These are phyloP conservation scores for Drosophila mimica DNA, from an alignment of 2,888 invertebrate genomes.

Conservation along the genomic window DNA sequence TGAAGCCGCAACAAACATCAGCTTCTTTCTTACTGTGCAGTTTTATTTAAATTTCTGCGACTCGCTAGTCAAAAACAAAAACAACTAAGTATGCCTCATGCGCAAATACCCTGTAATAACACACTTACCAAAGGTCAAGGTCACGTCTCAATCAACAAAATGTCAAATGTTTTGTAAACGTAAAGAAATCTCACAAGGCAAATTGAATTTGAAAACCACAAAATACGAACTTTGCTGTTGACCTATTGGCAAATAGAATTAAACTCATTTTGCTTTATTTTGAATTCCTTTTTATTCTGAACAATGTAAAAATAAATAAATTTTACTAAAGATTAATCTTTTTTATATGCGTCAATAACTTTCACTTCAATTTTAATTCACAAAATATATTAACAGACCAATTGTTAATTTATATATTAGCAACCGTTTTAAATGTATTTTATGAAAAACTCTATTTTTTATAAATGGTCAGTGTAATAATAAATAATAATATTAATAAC, in stretches of 20 bases:
- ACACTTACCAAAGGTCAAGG: background rate
- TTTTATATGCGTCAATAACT: background rate
- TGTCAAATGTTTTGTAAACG: background rate
- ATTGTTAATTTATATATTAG: background rate
- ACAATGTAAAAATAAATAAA: background rate
- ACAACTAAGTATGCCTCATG: background rate
- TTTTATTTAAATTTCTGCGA: constrained; percentile 52
- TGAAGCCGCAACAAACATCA: constrained; percentile 23
- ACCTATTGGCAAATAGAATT: too few relatives aligned
- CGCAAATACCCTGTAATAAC: background rate
- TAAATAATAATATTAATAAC: background rate
- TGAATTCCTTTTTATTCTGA: too few relatives aligned
- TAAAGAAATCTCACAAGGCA: background rate
- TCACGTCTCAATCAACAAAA: background rate
- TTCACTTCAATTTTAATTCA: background rate
- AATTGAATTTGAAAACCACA: background rate
- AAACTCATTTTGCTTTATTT: too few relatives aligned
- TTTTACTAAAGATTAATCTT: background rate
- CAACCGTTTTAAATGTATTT: background rate
- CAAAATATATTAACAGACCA: background rate
- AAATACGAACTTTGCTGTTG: background rate
- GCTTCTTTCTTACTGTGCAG: constrained; percentile 27
- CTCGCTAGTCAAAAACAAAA: constrained; percentile 31
- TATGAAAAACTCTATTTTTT: background rate
- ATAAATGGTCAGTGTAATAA: background rate